A percentile compares a stretch with the other conserved stretches of the same genome.
These are phyloP conservation scores for Strix uralensis DNA, from an alignment of 2,113 vertebrate species.

Conservation along the genomic window DNA sequence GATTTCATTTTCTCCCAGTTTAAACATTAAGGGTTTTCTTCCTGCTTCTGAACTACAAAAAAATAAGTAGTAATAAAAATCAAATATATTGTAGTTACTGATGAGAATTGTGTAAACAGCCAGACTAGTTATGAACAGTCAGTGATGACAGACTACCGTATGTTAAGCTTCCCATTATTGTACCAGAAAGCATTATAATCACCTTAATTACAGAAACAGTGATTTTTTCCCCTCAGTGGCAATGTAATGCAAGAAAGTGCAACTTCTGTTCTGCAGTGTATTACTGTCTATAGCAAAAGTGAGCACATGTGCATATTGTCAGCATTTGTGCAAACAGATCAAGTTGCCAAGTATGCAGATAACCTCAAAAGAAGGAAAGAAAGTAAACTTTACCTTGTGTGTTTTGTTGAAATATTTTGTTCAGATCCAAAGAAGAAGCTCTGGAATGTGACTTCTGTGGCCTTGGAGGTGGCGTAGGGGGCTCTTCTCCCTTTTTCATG, in stretches of 20 bases:
- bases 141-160: slow-evolving; percentile 23
- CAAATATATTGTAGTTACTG: background rate
- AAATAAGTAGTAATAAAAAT: slow-evolving; percentile 4
- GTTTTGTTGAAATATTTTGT: slow-evolving; percentile 92
- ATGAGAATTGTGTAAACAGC: background rate
- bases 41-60: slow-evolving; percentile 11
- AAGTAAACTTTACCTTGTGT: slow-evolving; percentile 77
- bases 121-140: slow-evolving; percentile 3
- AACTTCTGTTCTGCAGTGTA: background rate
- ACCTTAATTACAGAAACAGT: slow-evolving; percentile 27
- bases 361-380: background rate
- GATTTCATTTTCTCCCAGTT: background rate
- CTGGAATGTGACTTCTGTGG: slow-evolving; percentile 96
- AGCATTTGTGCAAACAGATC: background rate
- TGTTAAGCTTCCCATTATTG: background rate
- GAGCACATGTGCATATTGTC: background rate
- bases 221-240: background rate
- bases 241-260: background rate
- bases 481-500: slow-evolving; percentile 91
- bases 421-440: slow-evolving; percentile 96
- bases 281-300: background rate
- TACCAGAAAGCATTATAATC: slow-evolving; percentile 11
- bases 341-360: background rate
- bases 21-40: slow-evolving; percentile 3
- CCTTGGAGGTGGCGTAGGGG: slow-evolving; percentile 93